These are phyloP conservation scores for Sinonovacula constricta DNA, from an alignment of 1,140 invertebrate species.

Conservation along the genomic window DNA sequence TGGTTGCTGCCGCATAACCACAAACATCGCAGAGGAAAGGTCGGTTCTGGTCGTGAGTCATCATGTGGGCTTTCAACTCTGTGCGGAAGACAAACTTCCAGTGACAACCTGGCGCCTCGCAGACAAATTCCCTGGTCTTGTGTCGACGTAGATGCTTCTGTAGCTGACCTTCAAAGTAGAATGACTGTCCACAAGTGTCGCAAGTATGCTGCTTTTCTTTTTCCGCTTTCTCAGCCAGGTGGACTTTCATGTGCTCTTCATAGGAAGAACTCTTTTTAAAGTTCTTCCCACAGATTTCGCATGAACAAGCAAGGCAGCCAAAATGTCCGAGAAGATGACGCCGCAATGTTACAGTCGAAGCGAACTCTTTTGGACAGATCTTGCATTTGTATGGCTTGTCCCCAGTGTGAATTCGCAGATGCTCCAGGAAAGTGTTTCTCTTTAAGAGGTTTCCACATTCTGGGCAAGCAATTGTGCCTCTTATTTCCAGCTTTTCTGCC, in stretches of 20 bases:
- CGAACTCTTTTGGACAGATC: slow-evolving; percentile 67
- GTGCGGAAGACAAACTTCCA: slow-evolving; percentile 78
- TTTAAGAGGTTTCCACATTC: slow-evolving; percentile 70
- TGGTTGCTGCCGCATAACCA: slow-evolving; percentile 85
- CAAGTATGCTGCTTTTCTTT: slow-evolving; percentile 78
- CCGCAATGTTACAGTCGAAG: slow-evolving; percentile 63
- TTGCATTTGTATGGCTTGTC: slow-evolving; percentile 71
- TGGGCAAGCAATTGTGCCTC: slow-evolving; percentile 63
- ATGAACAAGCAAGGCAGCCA: slow-evolving; percentile 63
- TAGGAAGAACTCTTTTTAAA: slow-evolving; percentile 67
- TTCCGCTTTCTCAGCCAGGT: slow-evolving; percentile 63
- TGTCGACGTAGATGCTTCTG: slow-evolving; percentile 83
- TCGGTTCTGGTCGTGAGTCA: slow-evolving; percentile 76
- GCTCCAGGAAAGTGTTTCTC: slow-evolving; percentile 69
- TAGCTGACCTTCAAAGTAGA: slow-evolving; percentile 81
- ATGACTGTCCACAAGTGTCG: slow-evolving; percentile 82
- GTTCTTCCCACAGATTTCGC: slow-evolving; percentile 70
- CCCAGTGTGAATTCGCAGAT: slow-evolving; percentile 69
- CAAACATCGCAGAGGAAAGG: slow-evolving; percentile 84
- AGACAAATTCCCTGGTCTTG: slow-evolving; percentile 82
- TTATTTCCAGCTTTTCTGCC: slow-evolving; percentile 56
- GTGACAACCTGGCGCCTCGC: slow-evolving; percentile 79
- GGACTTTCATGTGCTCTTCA: slow-evolving; percentile 65
- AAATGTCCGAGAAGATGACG: slow-evolving; percentile 74
- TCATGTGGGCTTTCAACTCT: slow-evolving; percentile 71